Percentiles rank a stretch among this genome's conserved stretches.
Evolutionary conservation across 2,113 vertebrate species (phyloP).

Genomic region (Lota lota): DNA sequence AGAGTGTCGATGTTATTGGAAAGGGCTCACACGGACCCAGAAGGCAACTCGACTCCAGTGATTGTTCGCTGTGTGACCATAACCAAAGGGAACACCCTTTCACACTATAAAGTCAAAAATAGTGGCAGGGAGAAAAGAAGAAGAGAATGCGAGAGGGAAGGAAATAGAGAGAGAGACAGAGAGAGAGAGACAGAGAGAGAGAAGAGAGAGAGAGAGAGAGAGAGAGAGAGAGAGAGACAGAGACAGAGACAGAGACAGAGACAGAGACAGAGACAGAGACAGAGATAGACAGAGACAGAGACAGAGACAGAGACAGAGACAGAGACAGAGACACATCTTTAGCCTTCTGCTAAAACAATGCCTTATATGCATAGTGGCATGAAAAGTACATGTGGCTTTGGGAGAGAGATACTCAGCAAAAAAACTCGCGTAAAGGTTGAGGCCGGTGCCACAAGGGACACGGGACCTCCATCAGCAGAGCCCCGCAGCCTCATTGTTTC

Average conservation of each 20-base stretch:
- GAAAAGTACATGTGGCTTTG: not conserved
- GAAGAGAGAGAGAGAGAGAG: too few relatives aligned
- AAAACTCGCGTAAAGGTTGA: not conserved
- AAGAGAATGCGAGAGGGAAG: constrained; percentile 28
- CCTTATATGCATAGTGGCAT: too few relatives aligned
- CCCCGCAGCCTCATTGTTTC: constrained; percentile 47
- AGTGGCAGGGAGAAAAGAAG: constrained; percentile 56
- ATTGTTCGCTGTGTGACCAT: constrained; percentile 58
- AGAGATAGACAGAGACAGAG: too few relatives aligned
- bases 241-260: too few relatives aligned
- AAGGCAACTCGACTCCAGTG: constrained; percentile 56
- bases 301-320: too few relatives aligned
- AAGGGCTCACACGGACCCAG: constrained; percentile 23
- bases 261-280: too few relatives aligned
- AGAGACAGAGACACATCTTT: too few relatives aligned
- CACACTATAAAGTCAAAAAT: constrained; percentile 62
- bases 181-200: too few relatives aligned
- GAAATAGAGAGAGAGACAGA: too few relatives aligned
- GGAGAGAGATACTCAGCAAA: not conserved
- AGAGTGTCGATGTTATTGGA: constrained; percentile 44
- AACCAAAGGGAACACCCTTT: constrained; percentile 65
- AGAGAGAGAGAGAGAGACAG: too few relatives aligned
- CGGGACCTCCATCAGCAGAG: constrained; percentile 52
- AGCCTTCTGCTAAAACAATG: too few relatives aligned
- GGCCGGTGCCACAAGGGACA: constrained; percentile 25